Base-by-base conservation (phyloP, 2,797 vertebrate species). In the Valencia hispanica region DNA sequence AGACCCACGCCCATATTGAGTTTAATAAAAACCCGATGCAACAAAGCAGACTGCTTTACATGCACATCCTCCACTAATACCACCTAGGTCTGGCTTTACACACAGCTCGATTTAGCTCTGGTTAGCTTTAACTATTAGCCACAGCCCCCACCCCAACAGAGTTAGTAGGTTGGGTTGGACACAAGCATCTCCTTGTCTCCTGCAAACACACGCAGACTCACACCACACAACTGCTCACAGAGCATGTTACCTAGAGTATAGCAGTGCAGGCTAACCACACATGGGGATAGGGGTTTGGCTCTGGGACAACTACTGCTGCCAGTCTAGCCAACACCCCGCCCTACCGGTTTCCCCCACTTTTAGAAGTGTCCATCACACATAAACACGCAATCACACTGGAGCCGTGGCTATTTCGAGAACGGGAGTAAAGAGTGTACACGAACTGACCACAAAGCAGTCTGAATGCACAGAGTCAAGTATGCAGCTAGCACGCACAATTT, bases 151-250 rank as follows among this genome's bases (percentile, higher is more conserved):
- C 83, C 82, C 75, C 80, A 53, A 47, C 70, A 80, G 86, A 91
- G 82, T 89, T 88, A 92, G 89, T 83, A 86, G 79, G 84, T 82
- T 77, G 77, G 85, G 84, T 74, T 86, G 82, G 85, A 92, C 88
- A 93, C 88, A 92, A 90, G 72, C 82, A 88, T 83, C 87, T 80
- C 87, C 88, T 93, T 92, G 91, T 94, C 86, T 88, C 79, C 83
- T 75, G 82, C 70, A 86, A 74, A 90, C 27, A 71, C 71, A 73
- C 70, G 73, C 76, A 70, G 72, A 78, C 80, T 68, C 77, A 70
- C 73, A 77, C 73, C 73, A 77, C 73, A 72, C 51, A 63, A 63
- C 59, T 65, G 61, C 84, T 82, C 78, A 79, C 71, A 78, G 74
- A 71, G 78, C 74, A 68, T n/a, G 53, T 80, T 72, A 68, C 57